Evolutionary conservation across 2,888 invertebrate genomes (phyloP), one percentile per base, ranked within the genome.

Genomic region (Epinotia brunnichana): DNA sequence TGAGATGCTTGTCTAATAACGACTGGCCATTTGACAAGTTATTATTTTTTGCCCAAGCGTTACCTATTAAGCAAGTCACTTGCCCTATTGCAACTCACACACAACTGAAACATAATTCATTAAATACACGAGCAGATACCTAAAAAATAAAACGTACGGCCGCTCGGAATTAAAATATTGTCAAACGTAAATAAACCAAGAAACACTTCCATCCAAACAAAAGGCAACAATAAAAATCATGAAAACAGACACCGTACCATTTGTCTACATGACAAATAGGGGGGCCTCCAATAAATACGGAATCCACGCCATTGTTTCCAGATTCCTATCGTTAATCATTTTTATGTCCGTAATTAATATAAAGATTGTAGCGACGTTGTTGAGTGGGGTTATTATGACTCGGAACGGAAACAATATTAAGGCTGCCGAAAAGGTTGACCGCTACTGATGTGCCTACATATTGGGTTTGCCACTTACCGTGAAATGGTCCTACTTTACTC

Each of bases 271-370:
- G 90, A 92, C 91, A 90, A 92, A 92, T 90, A 87, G 81, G 79
- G 80, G 83, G 82, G 80, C 83, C 84, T 84, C 88, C 89, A 89
- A 92, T 91, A 91, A 91, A 91, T 90, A 88, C 85, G 83, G 83
- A 82, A 84, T 86, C 83, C 86, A 80, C 79, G 82, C 85, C 87
- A 90, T 91, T 91, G 91, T 92, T 90, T 89, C 87, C 87, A 87
- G 87, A 91, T 89, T 87, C 84, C 80, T 76, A 77, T 82, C 89
- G 90, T 92, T 90, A 89, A 91, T 92, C 91, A 92, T 90, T 91
- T 92, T 92, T 92, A 92, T 91, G 86, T 85, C 85, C 81, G 89
- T 89, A 91, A 92, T 92, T 92, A 92, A 92, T 92, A 92, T 88
- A 87, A 89, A 88, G 90, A 89, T 87, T 86, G 85, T 83, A 82